Evolutionary conservation across 2,113 vertebrate species (phyloP).

Genomic region (Rhipidura dahli): DNA sequence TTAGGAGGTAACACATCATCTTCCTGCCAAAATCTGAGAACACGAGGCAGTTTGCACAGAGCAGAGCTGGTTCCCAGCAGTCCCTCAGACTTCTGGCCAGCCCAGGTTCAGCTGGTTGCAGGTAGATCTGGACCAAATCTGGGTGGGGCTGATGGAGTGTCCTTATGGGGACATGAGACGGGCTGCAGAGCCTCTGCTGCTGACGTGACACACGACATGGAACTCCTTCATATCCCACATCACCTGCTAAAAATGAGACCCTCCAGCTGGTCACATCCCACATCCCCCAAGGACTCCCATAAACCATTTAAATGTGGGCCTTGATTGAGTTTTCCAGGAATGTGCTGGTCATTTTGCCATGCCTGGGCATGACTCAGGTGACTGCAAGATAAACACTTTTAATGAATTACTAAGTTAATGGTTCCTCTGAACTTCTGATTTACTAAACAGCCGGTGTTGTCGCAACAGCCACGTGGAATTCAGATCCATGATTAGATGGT

Average conservation of each 20-base stretch:
- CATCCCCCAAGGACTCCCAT: neutral
- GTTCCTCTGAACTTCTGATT: neutral
- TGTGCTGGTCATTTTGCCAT: neutral
- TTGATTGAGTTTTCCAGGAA: neutral
- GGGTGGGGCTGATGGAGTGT: neutral
- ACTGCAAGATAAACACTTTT: neutral
- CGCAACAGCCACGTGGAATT: neutral
- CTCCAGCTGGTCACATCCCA: neutral
- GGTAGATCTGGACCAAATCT: neutral
- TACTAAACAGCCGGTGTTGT: neutral
- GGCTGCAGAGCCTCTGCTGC: neutral
- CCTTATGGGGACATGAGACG: neutral
- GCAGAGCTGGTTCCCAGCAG: neutral
- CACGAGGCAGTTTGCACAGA: neutral
- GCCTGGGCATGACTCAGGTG: neutral
- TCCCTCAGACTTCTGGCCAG: neutral
- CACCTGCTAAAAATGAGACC: neutral
- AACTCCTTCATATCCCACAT: neutral
- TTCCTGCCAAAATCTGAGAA: neutral
- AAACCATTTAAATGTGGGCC: neutral
- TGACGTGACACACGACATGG: neutral
- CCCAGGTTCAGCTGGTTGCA: neutral
- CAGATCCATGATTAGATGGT: neutral
- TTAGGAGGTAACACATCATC: neutral
- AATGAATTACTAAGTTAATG: neutral